phyloP scores from a whole-genome alignment of 2,888 invertebrate species.

The Spialia ferax region DNA sequence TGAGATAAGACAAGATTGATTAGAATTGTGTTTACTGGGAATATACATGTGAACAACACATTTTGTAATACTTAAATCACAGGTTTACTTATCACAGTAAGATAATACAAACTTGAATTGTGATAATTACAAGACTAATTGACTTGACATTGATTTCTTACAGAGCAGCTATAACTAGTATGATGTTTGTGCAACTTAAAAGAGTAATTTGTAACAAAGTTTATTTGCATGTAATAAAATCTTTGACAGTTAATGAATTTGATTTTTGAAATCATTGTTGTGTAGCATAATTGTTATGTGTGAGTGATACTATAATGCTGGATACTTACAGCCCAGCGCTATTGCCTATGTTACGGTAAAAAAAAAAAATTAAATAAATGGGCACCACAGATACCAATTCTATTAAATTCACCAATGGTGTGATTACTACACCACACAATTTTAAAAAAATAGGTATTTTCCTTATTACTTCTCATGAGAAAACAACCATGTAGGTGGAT shows the following conservation, averaged over 20 bases:
- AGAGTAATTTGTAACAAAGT: not conserved
- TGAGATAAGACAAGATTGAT: not conserved
- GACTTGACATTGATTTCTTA: conserved; percentile 2
- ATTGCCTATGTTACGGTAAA: no score
- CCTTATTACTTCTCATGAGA: no score
- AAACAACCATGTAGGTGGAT: no score
- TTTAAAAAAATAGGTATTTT: no score
- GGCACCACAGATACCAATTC: no score
- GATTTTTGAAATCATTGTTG: no score
- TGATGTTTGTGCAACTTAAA: not conserved
- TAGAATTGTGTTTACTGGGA: not conserved
- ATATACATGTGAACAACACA: not conserved
- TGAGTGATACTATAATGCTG: no score
- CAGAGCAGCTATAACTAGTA: not conserved
- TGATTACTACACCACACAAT: no score
- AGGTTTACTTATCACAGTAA: not conserved
- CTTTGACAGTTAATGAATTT: not conserved
- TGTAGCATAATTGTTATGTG: no score
- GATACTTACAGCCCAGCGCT: no score
- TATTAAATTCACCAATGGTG: no score
- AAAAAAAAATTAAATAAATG: no score
- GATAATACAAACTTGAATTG: not conserved
- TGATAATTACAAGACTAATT: not conserved
- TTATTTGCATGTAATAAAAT: not conserved
- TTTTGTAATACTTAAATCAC: not conserved